These are phyloP conservation scores for Trachymyrmex septentrionalis DNA, from an alignment of 1,140 invertebrate genomes.

Conservation along the genomic window DNA sequence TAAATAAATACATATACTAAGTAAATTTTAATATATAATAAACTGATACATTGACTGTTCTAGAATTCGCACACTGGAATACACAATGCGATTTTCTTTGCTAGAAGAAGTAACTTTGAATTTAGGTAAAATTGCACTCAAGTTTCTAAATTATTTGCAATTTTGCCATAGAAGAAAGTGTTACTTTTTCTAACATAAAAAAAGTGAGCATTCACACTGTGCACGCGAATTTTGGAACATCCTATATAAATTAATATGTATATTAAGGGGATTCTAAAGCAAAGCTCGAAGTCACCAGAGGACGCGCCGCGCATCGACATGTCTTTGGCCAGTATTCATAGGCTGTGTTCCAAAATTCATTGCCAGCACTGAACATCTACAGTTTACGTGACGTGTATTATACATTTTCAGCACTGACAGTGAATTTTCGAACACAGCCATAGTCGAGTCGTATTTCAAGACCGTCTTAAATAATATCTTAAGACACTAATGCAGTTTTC, in stretches of 20 bases:
- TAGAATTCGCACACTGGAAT: background rate
- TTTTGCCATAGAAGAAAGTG: background rate
- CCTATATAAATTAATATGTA: background rate
- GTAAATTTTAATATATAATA: background rate
- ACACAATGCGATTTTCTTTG: background rate
- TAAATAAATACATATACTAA: no score
- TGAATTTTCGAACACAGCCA: no score
- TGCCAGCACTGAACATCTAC: no score
- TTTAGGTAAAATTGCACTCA: background rate
- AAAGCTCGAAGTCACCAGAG: no score
- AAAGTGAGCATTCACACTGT: background rate
- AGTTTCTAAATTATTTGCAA: background rate
- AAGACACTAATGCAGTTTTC: no score
- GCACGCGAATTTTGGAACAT: background rate
- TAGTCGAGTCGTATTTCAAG: no score
- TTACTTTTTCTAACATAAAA: background rate
- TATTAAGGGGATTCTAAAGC: background rate
- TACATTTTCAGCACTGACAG: no score
- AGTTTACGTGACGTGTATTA: no score
- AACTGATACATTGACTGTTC: background rate
- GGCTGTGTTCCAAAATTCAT: no score
- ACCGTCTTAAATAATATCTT: no score
- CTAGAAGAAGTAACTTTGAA: background rate
- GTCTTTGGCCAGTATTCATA: no score
- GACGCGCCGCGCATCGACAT: no score